These are phyloP conservation scores for Diorhabda elongata DNA, from an alignment of 1,140 invertebrate genomes.

Conservation along the genomic window DNA sequence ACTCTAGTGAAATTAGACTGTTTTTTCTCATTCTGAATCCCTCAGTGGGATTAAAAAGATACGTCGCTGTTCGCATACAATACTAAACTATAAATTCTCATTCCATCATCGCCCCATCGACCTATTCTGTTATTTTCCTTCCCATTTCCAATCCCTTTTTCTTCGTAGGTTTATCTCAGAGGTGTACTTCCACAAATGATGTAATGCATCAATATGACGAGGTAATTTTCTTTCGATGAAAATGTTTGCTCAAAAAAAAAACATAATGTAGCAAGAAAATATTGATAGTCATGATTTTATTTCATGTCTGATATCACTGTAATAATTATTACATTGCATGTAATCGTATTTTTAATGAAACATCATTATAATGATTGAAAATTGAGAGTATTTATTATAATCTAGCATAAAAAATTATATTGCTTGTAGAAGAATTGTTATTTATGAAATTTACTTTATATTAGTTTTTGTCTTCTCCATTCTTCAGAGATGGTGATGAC, in stretches of 20 bases:
- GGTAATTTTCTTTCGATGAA: not conserved
- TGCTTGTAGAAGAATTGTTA: too few species aligned
- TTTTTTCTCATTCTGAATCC: too few species aligned
- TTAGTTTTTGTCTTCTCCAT: too few species aligned
- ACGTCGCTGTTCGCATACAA: not conserved
- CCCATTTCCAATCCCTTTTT: not conserved
- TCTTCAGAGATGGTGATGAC: too few species aligned
- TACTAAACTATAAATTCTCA: not conserved
- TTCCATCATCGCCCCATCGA: not conserved
- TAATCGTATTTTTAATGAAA: too few species aligned
- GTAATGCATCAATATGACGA: not conserved
- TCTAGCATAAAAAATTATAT: too few species aligned
- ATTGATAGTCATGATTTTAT: not conserved
- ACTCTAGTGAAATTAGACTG: too few species aligned
- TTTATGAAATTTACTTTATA: too few species aligned
- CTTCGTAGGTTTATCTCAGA: not conserved
- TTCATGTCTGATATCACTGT: not conserved
- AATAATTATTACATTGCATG: too few species aligned
- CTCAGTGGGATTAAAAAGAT: not conserved
- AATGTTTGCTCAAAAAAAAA: not conserved
- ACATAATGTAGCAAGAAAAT: not conserved
- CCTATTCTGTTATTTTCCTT: not conserved
- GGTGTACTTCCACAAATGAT: not conserved
- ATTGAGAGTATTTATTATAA: too few species aligned
- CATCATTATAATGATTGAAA: too few species aligned